Conservation (phyloP, 2,113 vertebrate genomes). For the Hippocampus guttulatus region DNA sequence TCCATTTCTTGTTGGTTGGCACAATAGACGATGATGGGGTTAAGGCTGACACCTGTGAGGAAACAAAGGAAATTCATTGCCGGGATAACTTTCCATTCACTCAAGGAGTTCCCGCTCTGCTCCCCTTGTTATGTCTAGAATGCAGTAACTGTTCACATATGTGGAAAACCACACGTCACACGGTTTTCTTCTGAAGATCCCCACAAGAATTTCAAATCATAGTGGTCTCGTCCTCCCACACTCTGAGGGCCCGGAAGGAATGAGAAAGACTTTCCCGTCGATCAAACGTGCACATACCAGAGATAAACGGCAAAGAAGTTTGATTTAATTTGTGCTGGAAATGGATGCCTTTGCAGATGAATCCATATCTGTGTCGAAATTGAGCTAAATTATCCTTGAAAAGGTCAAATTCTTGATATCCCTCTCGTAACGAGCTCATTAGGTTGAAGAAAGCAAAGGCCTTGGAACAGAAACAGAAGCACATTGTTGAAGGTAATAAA, state of each 20-base stretch:
- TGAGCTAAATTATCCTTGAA: background rate
- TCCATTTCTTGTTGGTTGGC: conserved; percentile 78
- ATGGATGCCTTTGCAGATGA: conserved; percentile 6
- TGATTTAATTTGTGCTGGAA: conserved; percentile 6
- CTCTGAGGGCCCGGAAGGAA: conserved; percentile 46
- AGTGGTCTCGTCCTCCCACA: conserved; percentile 43
- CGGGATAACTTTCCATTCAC: background rate
- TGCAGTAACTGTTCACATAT: conserved; percentile 42
- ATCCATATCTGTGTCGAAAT: background rate
- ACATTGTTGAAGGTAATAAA: conserved; percentile 23
- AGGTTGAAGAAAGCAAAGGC: background rate
- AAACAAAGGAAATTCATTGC: conserved; percentile 27
- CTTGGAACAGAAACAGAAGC: background rate
- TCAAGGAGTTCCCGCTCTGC: background rate
- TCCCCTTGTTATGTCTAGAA: conserved; percentile 13
- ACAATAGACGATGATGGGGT: conserved; percentile 86
- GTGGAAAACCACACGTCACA: conserved; percentile 30
- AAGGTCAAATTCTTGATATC: background rate
- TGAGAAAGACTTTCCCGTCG: conserved; percentile 39
- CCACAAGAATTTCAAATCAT: conserved; percentile 16
- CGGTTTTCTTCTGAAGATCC: background rate
- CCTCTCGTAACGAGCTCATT: background rate
- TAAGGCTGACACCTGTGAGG: conserved; percentile 81
- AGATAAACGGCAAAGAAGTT: conserved; percentile 59
- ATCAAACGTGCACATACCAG: conserved; percentile 65